Base-by-base conservation (phyloP, 2,888 invertebrate species). In the Dermolepida albohirtum region DNA sequence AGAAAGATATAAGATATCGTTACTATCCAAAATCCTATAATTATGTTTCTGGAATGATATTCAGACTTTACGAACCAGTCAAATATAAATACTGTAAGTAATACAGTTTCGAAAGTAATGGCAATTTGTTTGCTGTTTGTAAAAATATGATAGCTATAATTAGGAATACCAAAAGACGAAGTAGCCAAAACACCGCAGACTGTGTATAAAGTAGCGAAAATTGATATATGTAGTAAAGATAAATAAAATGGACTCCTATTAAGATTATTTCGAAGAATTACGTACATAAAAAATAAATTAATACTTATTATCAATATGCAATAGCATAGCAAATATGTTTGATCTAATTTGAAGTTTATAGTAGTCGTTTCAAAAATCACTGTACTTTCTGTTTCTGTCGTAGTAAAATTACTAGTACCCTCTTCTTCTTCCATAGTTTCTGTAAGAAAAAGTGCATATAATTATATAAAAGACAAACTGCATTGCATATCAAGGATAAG, bases 201-300 rank as follows among this genome's bases (percentile, higher is more conserved):
- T 1, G 14, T 34, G 27, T 47, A 62, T 14, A 62, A 11, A 5
- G 47, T 47, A 16, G 47, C 34, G n/a, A 34, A 62, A 34, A 62
- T 34, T 10, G 47, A 62, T 34, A 62, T 47, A 16, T 62, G 59
- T 14, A 62, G 34, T 14, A 62, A 14, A 4, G 47, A n/a, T 34
- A 62, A 47, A 39, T 62, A 62, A 47, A 62, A 62, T 6, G 59
- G 59, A 29, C 59, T 62, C 39, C 59, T 62, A 34, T 49, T 47
- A 5, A 62, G 47, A 49, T 62, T 62, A n/a, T 49, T 62, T 12
- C 47, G 59, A 14, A 62, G 10, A 16, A 62, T 62, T 14, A 49
- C 34, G 47, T 62, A 62, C 34, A 62, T 62, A 6, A 62, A 62
- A 34, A 34, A 4, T 17, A 47, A 62, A 34, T 62, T 62, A 29